Percentiles rank a stretch among this genome's conserved stretches.
These are phyloP conservation scores for Halisarca cf. caerulea DNA, from an alignment of 37 sponge, comb jelly and placozoan genomes.

Conservation along the genomic window DNA sequence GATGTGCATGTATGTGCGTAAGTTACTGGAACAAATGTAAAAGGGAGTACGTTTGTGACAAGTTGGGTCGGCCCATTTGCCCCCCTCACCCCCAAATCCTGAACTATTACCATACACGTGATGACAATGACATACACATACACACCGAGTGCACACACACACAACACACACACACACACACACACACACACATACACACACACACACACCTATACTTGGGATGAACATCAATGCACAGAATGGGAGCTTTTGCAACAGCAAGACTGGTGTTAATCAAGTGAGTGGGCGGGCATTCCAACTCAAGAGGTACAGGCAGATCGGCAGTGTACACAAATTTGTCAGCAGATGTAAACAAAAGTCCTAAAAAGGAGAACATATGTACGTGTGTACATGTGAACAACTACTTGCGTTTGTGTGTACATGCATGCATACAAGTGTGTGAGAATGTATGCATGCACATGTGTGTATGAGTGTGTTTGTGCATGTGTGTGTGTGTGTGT, in stretches of 20 bases:
- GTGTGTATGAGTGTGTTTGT: neutral
- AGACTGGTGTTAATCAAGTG: neutral
- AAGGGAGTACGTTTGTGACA: too few species aligned
- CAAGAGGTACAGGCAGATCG: neutral
- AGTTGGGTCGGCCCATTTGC: too few species aligned
- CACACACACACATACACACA: too few species aligned
- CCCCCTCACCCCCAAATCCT: too few species aligned
- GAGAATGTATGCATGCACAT: neutral
- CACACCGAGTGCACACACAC: too few species aligned
- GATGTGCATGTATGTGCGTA: too few species aligned
- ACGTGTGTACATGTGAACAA: neutral
- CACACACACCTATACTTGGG: neutral
- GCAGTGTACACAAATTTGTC: neutral
- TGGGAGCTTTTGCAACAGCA: neutral
- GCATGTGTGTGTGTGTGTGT: neutral
- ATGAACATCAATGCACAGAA: neutral
- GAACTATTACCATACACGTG: too few species aligned
- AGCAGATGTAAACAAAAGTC: neutral
- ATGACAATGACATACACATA: too few species aligned
- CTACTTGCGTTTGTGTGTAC: conserved; percentile 33
- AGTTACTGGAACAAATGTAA: too few species aligned
- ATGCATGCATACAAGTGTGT: conserved; percentile 6
- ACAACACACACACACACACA: too few species aligned
- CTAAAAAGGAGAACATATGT: neutral
- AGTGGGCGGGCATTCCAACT: neutral